A percentile compares a stretch with the other conserved stretches of the same genome.
Conservation (phyloP, 2,113 vertebrate species). For the Lasiurus borealis region DNA sequence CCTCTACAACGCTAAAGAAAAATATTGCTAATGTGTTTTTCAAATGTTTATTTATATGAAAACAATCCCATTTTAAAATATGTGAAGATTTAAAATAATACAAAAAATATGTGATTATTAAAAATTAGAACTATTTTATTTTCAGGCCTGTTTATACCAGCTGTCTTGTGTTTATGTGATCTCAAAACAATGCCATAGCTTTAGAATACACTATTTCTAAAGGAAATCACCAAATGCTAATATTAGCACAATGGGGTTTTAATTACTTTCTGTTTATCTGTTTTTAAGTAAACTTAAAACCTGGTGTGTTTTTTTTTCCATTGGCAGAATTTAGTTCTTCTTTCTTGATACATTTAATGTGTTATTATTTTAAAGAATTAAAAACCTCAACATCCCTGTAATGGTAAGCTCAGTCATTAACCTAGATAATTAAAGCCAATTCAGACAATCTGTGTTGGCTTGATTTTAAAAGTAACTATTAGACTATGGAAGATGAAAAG, state of each 20-base stretch:
- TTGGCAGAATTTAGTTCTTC: neutral
- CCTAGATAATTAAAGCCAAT: conserved; percentile 55
- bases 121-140: conserved; percentile 41
- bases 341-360: neutral
- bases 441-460: neutral
- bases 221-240: conserved; percentile 38
- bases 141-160: neutral
- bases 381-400: conserved; percentile 40
- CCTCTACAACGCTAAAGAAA: neutral
- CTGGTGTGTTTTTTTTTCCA: neutral
- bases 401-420: conserved; percentile 34
- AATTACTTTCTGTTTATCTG: conserved; percentile 30
- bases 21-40: conserved; percentile 69
- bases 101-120: conserved; percentile 22
- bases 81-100: conserved; percentile 42
- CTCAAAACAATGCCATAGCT: conserved; percentile 25
- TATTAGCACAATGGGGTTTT: neutral
- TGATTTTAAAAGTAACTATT: conserved; percentile 38
- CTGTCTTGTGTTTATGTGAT: conserved; percentile 13
- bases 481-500: conserved; percentile 9
- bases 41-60: conserved; percentile 55
- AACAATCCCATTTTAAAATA: conserved; percentile 47
- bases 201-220: neutral
- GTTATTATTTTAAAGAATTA: conserved; percentile 44
- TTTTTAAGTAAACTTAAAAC: conserved; percentile 56